Evolutionary conservation across 1,140 invertebrate species (phyloP).

Genomic region (Scaptomyza pallida): DNA sequence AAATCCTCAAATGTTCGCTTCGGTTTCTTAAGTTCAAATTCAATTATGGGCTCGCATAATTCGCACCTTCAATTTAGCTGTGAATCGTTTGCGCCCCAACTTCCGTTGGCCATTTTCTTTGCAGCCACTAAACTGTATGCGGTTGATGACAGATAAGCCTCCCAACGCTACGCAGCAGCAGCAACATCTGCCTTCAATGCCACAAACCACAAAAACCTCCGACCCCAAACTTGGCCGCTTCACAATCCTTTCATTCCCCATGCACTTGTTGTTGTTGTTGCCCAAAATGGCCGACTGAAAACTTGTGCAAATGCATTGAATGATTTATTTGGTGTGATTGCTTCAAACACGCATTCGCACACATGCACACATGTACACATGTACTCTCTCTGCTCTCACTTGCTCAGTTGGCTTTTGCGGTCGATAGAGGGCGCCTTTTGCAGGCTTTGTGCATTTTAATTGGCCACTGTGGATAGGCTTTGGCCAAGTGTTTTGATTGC

Average conservation of each 20-base stretch:
- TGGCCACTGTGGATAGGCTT: constrained; percentile 61
- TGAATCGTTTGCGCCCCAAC: constrained; percentile 33
- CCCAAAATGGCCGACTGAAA: constrained; percentile 58
- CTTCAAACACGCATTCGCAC: constrained; percentile 47
- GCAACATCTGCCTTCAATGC: constrained; percentile 24
- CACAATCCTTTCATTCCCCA: constrained; percentile 8
- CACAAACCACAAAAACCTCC: constrained; percentile 41
- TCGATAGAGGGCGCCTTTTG: constrained; percentile 66
- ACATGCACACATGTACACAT: constrained; percentile 19
- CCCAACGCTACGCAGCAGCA: background rate
- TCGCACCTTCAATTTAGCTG: constrained; percentile 47
- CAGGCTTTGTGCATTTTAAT: constrained; percentile 76
- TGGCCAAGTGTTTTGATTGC: constrained; percentile 78
- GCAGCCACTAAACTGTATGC: constrained; percentile 75
- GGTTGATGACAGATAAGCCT: constrained; percentile 76
- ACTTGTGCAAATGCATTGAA: constrained; percentile 74
- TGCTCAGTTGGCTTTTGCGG: constrained; percentile 63
- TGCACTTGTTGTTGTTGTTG: constrained; percentile 20
- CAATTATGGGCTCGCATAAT: constrained; percentile 25
- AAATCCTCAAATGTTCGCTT: background rate
- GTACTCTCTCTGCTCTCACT: constrained; percentile 2
- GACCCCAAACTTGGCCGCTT: constrained; percentile 36
- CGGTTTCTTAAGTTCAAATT: background rate
- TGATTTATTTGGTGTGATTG: constrained; percentile 82
- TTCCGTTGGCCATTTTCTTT: constrained; percentile 76